phyloP scores from a whole-genome alignment of 2,113 vertebrate genomes.

The Microtus oregoni region DNA sequence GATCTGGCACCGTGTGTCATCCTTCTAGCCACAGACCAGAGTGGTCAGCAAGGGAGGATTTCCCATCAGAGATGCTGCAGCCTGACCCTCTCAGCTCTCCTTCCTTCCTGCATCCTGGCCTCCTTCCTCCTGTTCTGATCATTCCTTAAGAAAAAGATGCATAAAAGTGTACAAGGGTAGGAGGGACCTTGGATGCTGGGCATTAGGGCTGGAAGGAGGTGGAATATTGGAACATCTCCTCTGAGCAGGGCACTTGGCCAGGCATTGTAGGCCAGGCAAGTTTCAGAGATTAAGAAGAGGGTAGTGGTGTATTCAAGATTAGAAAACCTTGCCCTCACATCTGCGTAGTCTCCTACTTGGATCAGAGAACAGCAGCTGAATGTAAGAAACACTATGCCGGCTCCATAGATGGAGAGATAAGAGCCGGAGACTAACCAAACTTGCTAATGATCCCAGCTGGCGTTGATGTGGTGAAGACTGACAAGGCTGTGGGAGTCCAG shows the following conservation, averaged over 20 bases:
- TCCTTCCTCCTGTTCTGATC: background rate
- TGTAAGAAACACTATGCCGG: background rate
- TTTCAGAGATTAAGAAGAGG: background rate
- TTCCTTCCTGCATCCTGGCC: background rate
- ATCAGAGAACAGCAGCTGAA: background rate
- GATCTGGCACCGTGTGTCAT: background rate
- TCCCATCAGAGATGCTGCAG: background rate
- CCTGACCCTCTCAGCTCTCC: background rate
- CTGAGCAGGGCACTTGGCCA: background rate
- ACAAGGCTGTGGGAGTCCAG: background rate
- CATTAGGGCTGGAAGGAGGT: background rate
- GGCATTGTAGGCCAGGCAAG: background rate
- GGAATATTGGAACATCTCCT: background rate
- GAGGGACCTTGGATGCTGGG: background rate
- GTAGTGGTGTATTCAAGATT: background rate
- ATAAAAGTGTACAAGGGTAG: background rate
- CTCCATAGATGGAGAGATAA: background rate
- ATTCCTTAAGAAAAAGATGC: background rate
- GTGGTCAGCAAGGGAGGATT: background rate
- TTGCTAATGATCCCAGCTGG: background rate
- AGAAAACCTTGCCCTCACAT: background rate
- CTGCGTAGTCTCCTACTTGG: background rate
- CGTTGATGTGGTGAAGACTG: background rate
- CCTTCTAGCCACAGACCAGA: conserved; percentile 25
- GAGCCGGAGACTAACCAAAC: background rate